A percentile compares a stretch with the other conserved stretches of the same genome.
These are phyloP conservation scores for Microtus richardsoni DNA, from an alignment of 2,113 vertebrate genomes.

Conservation along the genomic window DNA sequence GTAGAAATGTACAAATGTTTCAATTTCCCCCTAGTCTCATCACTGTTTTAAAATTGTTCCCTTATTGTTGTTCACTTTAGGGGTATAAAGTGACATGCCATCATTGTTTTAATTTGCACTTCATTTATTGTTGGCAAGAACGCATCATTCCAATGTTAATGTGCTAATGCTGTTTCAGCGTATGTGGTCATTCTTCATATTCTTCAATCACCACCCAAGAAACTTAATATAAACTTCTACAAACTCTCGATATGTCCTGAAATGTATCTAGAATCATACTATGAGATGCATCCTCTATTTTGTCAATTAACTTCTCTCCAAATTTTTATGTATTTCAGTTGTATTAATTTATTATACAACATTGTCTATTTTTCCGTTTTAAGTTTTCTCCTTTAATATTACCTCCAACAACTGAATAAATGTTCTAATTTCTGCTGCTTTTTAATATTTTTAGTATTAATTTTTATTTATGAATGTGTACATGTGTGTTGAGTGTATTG, in stretches of 20 bases:
- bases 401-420: constrained; percentile 1
- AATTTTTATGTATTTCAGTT: constrained; percentile 2
- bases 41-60: constrained; percentile 56
- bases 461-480: neutral
- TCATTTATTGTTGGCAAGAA: constrained; percentile 56
- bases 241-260: constrained; percentile 14
- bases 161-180: constrained; percentile 68
- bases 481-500: neutral
- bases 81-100: constrained; percentile 43
- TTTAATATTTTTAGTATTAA: neutral
- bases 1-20: constrained; percentile 65
- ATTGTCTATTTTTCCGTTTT: neutral
- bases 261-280: constrained; percentile 25
- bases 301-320: constrained; percentile 20
- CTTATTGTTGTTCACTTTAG: constrained; percentile 63
- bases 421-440: neutral
- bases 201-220: neutral
- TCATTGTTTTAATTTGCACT: constrained; percentile 50
- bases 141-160: constrained; percentile 49
- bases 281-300: constrained; percentile 30
- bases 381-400: constrained; percentile 47
- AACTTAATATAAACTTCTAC: constrained; percentile 38
- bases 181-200: constrained; percentile 60
- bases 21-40: constrained; percentile 46
- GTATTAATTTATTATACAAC: constrained; percentile 24